Evolutionary conservation across 2,113 vertebrate species (phyloP).

Genomic region (Xenopus borealis): DNA sequence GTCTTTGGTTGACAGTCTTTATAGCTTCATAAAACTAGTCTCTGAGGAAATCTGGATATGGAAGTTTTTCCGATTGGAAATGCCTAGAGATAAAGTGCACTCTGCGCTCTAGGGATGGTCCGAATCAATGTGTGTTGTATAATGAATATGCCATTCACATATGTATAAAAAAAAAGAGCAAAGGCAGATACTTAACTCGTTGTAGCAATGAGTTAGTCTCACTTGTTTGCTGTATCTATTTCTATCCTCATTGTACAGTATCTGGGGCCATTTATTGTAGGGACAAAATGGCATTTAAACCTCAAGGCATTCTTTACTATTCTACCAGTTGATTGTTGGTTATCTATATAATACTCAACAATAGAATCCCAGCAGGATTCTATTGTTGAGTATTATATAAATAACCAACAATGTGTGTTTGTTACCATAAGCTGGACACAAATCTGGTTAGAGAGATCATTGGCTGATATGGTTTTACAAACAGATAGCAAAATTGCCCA

Average conservation of each 20-base stretch:
- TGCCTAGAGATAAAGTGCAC: slow-evolving; percentile 52
- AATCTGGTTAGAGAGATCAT: no score
- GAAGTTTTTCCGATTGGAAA: slow-evolving; percentile 58
- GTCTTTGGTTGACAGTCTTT: slow-evolving; percentile 63
- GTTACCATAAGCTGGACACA: no score
- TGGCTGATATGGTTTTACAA: no score
- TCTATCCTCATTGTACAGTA: background rate
- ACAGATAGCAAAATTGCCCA: no score
- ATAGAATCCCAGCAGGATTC: no score
- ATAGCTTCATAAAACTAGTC: slow-evolving; percentile 64
- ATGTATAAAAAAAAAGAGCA: slow-evolving; percentile 48
- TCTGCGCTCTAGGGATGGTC: slow-evolving; percentile 38
- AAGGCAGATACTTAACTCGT: slow-evolving; percentile 60
- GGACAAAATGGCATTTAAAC: background rate
- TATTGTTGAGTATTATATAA: no score
- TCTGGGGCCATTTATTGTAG: background rate
- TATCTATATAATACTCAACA: no score
- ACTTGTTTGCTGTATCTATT: no score
- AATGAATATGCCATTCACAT: slow-evolving; percentile 60
- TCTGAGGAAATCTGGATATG: slow-evolving; percentile 61
- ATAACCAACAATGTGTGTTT: no score
- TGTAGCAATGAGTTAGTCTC: slow-evolving; percentile 24
- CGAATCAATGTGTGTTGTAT: slow-evolving; percentile 54
- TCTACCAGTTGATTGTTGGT: no score
- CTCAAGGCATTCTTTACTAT: no score